These are phyloP conservation scores for Tretioscincus oriximinensis DNA, from an alignment of 2,113 vertebrate genomes.

Conservation along the genomic window DNA sequence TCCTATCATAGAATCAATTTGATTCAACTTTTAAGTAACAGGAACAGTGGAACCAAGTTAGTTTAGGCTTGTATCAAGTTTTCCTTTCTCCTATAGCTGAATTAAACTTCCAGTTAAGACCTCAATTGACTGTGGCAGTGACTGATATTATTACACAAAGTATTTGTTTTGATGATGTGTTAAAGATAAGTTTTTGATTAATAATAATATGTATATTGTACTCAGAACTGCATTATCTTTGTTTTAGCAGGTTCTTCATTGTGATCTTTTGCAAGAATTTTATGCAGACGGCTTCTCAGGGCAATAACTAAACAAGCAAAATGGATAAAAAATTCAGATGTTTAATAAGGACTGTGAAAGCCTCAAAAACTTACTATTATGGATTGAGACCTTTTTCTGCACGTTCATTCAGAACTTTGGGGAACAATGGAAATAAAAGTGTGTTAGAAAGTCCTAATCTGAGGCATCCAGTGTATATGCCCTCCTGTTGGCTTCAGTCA, in stretches of 20 bases:
- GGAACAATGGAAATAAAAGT: conserved; percentile 30
- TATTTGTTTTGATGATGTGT: too few relatives aligned
- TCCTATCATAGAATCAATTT: not conserved
- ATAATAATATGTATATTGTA: not conserved
- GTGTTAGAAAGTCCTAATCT: conserved; percentile 27
- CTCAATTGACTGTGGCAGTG: not conserved
- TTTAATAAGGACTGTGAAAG: conserved; percentile 54
- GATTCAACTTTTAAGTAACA: not conserved
- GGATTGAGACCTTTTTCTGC: conserved; percentile 23
- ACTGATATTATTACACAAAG: too few relatives aligned
- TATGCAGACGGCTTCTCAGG: not conserved
- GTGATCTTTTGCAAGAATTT: conserved; percentile 26
- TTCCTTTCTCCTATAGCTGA: not conserved
- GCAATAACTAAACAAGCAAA: not conserved
- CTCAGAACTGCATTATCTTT: conserved; percentile 20
- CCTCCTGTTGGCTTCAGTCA: not conserved
- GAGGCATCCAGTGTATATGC: conserved; percentile 33
- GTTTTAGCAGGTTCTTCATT: conserved; percentile 38
- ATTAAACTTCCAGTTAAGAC: not conserved
- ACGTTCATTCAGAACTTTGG: conserved; percentile 16
- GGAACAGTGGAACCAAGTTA: not conserved
- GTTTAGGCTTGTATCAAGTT: not conserved
- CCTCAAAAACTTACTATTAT: conserved; percentile 27
- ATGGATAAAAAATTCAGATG: conserved; percentile 68
- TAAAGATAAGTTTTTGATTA: accelerated